Conservation (phyloP, 2,113 vertebrate species). For the Bubo scandiacus region DNA sequence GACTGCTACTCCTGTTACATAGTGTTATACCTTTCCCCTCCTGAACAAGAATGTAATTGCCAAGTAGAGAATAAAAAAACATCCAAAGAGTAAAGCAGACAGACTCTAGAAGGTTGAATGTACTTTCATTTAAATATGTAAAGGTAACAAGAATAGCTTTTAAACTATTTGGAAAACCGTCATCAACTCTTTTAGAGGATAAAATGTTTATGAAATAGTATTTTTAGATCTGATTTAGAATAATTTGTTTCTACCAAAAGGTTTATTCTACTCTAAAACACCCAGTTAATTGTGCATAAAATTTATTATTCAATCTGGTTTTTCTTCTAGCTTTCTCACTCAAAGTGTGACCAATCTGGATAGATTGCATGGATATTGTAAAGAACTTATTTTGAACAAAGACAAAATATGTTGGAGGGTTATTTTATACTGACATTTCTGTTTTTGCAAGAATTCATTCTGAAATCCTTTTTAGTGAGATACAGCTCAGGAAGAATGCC, state of each 20-base stretch:
- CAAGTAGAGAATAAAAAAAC: not conserved
- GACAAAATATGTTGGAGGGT: not conserved
- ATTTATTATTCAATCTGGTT: not conserved
- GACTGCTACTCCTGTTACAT: not conserved
- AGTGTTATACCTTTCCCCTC: not conserved
- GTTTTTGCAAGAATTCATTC: conserved; percentile 48
- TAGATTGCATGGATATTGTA: not conserved
- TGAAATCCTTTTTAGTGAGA: conserved; percentile 38
- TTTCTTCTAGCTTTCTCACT: not conserved
- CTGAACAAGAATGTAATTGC: not conserved
- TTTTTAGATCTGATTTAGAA: not conserved
- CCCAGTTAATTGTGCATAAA: not conserved
- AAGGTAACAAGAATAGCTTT: not conserved
- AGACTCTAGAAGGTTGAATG: not conserved
- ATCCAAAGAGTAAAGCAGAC: not conserved
- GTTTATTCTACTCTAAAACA: not conserved
- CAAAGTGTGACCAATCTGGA: not conserved
- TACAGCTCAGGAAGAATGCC: conserved; percentile 44
- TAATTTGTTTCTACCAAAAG: not conserved
- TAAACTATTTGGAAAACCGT: not conserved
- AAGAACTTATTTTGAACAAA: not conserved
- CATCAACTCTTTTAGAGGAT: not conserved
- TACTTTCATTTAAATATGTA: not conserved
- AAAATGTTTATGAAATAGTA: not conserved
- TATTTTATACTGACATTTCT: conserved; percentile 38